Base-by-base conservation (phyloP, 2,888 invertebrate genomes). In the Leptarthrus brevirostris region DNA sequence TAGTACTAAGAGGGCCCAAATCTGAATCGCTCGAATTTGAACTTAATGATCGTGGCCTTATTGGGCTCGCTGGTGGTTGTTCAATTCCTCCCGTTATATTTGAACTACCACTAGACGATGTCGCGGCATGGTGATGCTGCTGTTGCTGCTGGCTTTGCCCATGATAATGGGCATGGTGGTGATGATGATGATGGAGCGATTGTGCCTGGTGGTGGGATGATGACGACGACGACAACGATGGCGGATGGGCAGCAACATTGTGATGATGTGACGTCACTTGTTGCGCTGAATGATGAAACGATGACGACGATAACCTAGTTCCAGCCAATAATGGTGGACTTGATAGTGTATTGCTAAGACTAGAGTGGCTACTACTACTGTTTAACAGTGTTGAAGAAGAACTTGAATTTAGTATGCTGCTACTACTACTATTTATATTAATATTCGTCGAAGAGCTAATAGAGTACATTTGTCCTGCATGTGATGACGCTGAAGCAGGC, bases 1-100 rank as follows among this genome's bases (percentile, higher is more conserved):
- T 91, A 74, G 91, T 90, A 0, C 87, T 86, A 2, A 74, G 64
- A 8, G 90, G 89, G 2, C 89, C 90, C 16, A 87, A 86, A 76
- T 89, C 90, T 71, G 91, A 91, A 81, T 91, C 91, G 73, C 90
- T 90, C 54, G 90, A 90, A 81, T 92, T 92, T 18, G 93, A 93
- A 77, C 93, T 93, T 2, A 92, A 88, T 47, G 90, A 92, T 53
- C 91, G 90, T 4, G 92, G 91, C 64, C 92, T 89, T 4, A 89
- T 88, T 14, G 91, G 91, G 75, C 87, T 88, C 0, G 86, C 83
- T 0, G 92, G 91, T 24, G 90, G 89, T 1, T 89, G 88, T 20
- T 72, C 85, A 30, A 84, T 83, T 18, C 86, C 84, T 72, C 87
- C 86, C 16, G 85, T 82, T 52, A 85, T 79, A 74, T 79, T 80